Percentiles rank a stretch among this genome's conserved stretches.
Evolutionary conservation across 2,797 vertebrate species (phyloP).

Genomic region (Enteromius unitaeniatus): DNA sequence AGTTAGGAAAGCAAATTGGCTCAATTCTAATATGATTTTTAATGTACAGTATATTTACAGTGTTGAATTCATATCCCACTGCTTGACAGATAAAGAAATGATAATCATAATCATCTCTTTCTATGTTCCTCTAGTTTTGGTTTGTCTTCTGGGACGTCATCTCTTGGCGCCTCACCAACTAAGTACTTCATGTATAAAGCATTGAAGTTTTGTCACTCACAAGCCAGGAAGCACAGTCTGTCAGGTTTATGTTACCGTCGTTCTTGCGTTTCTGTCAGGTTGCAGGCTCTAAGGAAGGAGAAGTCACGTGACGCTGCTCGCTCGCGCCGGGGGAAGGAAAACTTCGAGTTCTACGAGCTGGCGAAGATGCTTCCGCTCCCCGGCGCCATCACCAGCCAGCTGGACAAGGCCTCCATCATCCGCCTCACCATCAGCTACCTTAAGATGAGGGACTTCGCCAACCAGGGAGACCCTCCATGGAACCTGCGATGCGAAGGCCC

Average conservation of each 20-base stretch:
- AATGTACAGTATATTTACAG: background rate
- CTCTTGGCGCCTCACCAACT: constrained; percentile 22
- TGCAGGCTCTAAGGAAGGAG: constrained; percentile 98
- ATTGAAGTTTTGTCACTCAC: constrained; percentile 46
- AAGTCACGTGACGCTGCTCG: constrained; percentile 96
- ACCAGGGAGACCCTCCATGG: constrained; percentile 96
- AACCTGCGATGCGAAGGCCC: constrained; percentile 95
- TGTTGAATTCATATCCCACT: background rate
- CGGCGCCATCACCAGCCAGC: constrained; percentile 96
- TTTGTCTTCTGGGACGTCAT: constrained; percentile 1
- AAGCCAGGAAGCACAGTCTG: constrained; percentile 12
- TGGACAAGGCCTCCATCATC: constrained; percentile 98
- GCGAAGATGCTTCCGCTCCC: constrained; percentile 97
- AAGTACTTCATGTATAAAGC: constrained; percentile 14
- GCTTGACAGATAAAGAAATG: background rate
- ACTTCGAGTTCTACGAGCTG: constrained; percentile 98
- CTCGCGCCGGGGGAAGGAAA: constrained; percentile 96
- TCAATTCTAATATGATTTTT: background rate
- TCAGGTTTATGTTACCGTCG: background rate
- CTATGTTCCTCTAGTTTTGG: background rate
- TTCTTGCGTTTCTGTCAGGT: constrained; percentile 74
- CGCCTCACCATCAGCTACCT: constrained; percentile 98
- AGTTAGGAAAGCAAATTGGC: background rate
- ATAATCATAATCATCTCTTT: background rate
- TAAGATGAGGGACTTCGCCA: constrained; percentile 99